phyloP scores from a whole-genome alignment of 2,888 invertebrate species.

The Drosophila atripex region DNA sequence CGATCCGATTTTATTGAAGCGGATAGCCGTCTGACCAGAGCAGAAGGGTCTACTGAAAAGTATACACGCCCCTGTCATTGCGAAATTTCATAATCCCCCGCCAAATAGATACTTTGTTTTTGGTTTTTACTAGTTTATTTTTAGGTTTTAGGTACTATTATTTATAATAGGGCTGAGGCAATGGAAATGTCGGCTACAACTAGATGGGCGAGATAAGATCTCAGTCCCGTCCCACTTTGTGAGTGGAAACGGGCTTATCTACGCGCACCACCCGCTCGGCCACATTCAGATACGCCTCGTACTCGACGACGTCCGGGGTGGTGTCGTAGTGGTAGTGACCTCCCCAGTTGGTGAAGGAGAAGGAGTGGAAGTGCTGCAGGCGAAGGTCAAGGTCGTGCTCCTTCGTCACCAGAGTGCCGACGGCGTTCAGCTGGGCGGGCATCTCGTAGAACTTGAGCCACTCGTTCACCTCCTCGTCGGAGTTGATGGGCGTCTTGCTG shows the following conservation, averaged over 20 bases:
- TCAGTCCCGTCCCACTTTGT: conserved; percentile 91
- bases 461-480: conserved; percentile 89
- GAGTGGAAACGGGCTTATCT: conserved; percentile 88
- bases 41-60: neutral
- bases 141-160: conserved; percentile 19
- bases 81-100: neutral
- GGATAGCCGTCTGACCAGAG: neutral
- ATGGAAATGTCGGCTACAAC: conserved; percentile 20
- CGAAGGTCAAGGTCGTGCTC: conserved; percentile 95
- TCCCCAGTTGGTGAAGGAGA: conserved; percentile 91
- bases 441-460: conserved; percentile 97
- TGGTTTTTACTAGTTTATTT: neutral
- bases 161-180: conserved; percentile 27
- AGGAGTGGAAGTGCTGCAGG: conserved; percentile 98
- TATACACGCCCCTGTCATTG: conserved; percentile 8
- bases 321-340: conserved; percentile 99
- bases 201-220: conserved; percentile 55
- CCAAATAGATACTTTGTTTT: neutral
- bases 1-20: neutral
- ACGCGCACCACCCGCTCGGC: conserved; percentile 90
- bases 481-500: conserved; percentile 88
- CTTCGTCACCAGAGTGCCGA: conserved; percentile 93
- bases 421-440: conserved; percentile 93
- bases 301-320: conserved; percentile 92
- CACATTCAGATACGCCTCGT: conserved; percentile 94